Percentiles rank a stretch among this genome's conserved stretches.
Conservation (phyloP, 2,797 vertebrate genomes). For the Columba guinea region DNA sequence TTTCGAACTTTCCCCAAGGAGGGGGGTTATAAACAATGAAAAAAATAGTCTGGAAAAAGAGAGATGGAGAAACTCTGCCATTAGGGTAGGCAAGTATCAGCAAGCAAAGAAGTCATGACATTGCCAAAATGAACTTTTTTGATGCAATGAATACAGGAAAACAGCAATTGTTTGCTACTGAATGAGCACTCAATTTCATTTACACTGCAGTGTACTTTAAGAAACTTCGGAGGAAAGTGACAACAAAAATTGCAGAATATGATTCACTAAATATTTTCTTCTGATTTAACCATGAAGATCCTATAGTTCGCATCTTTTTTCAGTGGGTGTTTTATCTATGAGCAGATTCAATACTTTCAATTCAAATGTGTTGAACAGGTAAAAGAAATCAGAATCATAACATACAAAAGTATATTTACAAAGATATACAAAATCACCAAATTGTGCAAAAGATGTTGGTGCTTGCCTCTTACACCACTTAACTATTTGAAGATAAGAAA, state of each 20-base stretch:
- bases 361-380: neutral
- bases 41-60: neutral
- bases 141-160: neutral
- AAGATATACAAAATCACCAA: neutral
- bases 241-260: neutral
- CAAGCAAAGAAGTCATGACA: neutral
- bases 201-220: neutral
- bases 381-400: neutral
- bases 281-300: neutral
- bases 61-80: neutral
- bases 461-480: neutral
- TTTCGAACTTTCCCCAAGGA: neutral
- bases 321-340: neutral
- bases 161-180: neutral
- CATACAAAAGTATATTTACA: neutral
- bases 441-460: neutral
- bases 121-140: neutral
- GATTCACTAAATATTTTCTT: neutral
- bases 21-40: neutral
- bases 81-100: neutral
- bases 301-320: fast-evolving
- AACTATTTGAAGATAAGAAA: neutral
- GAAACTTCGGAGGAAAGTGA: neutral
- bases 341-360: neutral
- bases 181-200: neutral